These are phyloP conservation scores for Dryas iulia DNA, from an alignment of 1,140 invertebrate species.

Conservation along the genomic window DNA sequence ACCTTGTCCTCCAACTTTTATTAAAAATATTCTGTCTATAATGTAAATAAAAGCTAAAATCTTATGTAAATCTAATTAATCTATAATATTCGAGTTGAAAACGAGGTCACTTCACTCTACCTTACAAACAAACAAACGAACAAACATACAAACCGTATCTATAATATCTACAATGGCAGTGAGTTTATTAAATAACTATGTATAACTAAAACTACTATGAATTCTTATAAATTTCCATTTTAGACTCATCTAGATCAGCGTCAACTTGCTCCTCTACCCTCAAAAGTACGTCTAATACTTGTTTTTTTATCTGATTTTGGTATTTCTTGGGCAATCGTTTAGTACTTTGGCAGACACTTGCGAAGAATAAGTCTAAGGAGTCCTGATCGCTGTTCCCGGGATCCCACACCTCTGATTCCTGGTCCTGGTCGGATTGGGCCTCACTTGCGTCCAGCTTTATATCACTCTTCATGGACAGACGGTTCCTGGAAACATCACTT, in stretches of 20 bases:
- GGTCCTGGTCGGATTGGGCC: conserved; percentile 42
- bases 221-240: conserved; percentile 33
- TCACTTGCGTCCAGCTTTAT: conserved; percentile 58
- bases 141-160: not conserved
- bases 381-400: conserved; percentile 43
- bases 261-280: conserved; percentile 59
- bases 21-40: not conserved
- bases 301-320: conserved; percentile 55
- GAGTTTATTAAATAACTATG: not conserved
- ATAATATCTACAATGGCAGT: not conserved
- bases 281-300: conserved; percentile 60
- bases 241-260: conserved; percentile 37
- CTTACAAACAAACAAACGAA: no score
- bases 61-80: not conserved
- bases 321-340: conserved; percentile 52
- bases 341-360: conserved; percentile 68
- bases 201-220: conserved; percentile 5
- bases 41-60: not conserved
- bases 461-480: conserved; percentile 41
- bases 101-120: no score
- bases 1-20: not conserved
- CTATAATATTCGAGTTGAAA: not conserved
- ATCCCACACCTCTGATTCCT: conserved; percentile 50
- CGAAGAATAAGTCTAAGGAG: conserved; percentile 67
- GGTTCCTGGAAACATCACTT: conserved; percentile 41